Percentiles rank a stretch among this genome's conserved stretches.
Conservation (phyloP, 2,888 invertebrate species). For the Melinaea marsaeus region DNA sequence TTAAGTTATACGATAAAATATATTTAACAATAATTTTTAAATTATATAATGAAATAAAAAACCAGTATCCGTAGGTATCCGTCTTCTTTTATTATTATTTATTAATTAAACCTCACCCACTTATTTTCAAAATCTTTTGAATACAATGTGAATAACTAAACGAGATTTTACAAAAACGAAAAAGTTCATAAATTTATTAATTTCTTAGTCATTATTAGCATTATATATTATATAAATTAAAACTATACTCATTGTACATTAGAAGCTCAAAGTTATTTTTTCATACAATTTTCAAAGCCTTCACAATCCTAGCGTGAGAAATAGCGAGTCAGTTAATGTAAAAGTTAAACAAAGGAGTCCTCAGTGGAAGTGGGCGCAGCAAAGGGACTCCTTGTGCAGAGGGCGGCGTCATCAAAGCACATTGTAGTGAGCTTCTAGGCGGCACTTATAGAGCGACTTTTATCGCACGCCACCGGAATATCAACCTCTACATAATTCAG, state of each 20-base stretch:
- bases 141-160: too few species aligned
- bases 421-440: constrained; percentile 21
- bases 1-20: not conserved
- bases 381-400: constrained; percentile 18
- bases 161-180: too few species aligned
- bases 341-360: constrained; percentile 24
- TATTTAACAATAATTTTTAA: not conserved
- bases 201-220: too few species aligned
- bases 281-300: not conserved
- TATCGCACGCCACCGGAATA: constrained; percentile 23
- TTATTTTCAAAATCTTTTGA: too few species aligned
- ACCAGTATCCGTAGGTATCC: too few species aligned
- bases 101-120: too few species aligned
- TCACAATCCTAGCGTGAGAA: constrained; percentile 14
- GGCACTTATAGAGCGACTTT: constrained; percentile 29
- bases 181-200: too few species aligned
- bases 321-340: constrained; percentile 20
- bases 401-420: constrained; percentile 22
- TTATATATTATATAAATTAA: too few species aligned
- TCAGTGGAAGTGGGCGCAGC: constrained; percentile 21
- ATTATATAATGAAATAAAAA: not conserved
- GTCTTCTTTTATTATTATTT: too few species aligned
- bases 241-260: not conserved
- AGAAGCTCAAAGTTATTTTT: not conserved
- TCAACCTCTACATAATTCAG: constrained; percentile 10